Evolutionary conservation across 2,113 vertebrate species (phyloP).

Genomic region (Lepisosteus osseus): DNA sequence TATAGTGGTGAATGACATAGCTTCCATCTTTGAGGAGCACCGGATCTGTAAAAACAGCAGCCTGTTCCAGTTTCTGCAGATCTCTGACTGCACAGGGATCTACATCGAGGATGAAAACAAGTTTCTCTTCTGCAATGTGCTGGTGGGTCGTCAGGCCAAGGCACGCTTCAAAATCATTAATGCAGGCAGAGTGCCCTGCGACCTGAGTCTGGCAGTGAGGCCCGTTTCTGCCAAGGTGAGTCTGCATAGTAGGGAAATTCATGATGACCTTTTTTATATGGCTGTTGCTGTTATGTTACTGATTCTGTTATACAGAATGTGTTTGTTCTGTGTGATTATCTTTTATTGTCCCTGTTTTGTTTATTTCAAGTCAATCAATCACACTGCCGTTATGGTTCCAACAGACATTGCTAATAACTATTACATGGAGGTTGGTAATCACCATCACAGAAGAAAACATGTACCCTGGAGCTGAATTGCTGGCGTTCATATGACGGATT

Average conservation of each 20-base stretch:
- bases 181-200: slow-evolving; percentile 68
- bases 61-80: slow-evolving; percentile 58
- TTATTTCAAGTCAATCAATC: too few species aligned
- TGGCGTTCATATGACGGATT: too few species aligned
- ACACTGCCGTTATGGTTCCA: too few species aligned
- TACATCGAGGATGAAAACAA: slow-evolving; percentile 80
- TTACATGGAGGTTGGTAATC: too few species aligned
- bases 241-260: background rate
- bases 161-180: slow-evolving; percentile 83
- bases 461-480: too few species aligned
- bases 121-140: slow-evolving; percentile 78
- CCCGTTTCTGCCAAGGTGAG: slow-evolving; percentile 65
- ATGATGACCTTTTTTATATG: too few species aligned
- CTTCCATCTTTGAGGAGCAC: slow-evolving; percentile 83
- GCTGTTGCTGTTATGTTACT: too few species aligned
- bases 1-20: slow-evolving; percentile 63
- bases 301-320: too few species aligned
- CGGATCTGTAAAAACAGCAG: slow-evolving; percentile 63
- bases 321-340: too few species aligned
- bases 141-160: slow-evolving; percentile 62
- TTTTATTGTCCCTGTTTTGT: too few species aligned
- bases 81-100: slow-evolving; percentile 51
- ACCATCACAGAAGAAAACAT: too few species aligned
- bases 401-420: too few species aligned
- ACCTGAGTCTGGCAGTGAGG: slow-evolving; percentile 63